Evolutionary conservation across 2,113 vertebrate species (phyloP).

Genomic region (Poecile atricapillus): DNA sequence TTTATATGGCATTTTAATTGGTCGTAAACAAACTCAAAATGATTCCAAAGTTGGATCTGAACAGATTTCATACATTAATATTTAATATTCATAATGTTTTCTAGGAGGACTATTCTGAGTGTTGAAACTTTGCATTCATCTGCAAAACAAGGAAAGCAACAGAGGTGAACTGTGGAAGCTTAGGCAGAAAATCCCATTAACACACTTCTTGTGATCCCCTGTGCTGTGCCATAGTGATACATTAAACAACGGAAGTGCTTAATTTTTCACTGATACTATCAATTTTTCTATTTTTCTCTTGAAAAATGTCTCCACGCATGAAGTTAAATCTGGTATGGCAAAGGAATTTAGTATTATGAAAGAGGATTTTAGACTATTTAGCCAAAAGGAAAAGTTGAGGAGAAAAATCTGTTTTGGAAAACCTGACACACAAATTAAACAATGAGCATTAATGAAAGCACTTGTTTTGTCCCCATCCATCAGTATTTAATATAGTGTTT

Average conservation of each 20-base stretch:
- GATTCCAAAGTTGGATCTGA: not conserved
- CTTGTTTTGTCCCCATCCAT: not conserved
- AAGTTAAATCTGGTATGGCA: not conserved
- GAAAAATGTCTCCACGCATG: not conserved
- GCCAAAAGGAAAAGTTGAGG: not conserved
- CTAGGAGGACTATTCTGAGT: not conserved
- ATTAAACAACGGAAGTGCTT: not conserved
- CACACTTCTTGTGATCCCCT: not conserved
- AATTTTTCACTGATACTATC: not conserved
- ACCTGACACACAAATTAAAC: not conserved
- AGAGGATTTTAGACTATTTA: not conserved
- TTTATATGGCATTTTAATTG: conserved; percentile 49
- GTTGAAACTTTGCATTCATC: not conserved
- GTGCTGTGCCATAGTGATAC: not conserved
- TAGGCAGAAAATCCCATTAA: not conserved
- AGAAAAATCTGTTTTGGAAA: not conserved
- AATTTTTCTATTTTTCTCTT: not conserved
- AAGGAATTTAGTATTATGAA: not conserved
- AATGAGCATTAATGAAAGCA: not conserved
- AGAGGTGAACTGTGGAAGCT: not conserved
- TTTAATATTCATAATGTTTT: not conserved
- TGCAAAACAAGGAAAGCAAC: not conserved
- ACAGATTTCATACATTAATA: conserved; percentile 10
- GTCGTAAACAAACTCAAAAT: conserved; percentile 23
- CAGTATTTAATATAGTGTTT: not conserved